These are phyloP conservation scores for Rhynchomys soricoides DNA, from an alignment of 2,113 vertebrate species.

Conservation along the genomic window DNA sequence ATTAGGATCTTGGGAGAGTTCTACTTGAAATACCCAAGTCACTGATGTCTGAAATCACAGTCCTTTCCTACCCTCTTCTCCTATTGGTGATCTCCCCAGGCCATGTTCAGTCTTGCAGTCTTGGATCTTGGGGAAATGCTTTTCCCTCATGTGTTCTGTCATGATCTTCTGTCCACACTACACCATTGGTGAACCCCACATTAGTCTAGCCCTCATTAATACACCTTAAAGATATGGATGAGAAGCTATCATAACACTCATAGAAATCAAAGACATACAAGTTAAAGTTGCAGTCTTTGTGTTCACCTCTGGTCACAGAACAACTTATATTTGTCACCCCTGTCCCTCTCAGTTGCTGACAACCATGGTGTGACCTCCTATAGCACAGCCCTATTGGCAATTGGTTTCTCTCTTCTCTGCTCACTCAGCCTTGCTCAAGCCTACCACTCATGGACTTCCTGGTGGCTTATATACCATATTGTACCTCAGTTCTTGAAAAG, in stretches of 20 bases:
- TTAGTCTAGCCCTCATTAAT: background rate
- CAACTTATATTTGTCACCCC: background rate
- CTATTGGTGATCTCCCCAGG: background rate
- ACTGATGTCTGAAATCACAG: background rate
- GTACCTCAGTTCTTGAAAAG: background rate
- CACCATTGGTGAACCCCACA: background rate
- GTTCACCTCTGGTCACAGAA: background rate
- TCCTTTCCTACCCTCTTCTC: background rate
- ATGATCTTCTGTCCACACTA: background rate
- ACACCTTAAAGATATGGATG: background rate
- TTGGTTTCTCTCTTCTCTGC: background rate
- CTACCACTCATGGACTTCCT: background rate
- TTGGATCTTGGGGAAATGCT: background rate
- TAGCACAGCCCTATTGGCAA: background rate
- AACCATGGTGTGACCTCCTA: background rate
- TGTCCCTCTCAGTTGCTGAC: background rate
- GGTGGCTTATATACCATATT: background rate
- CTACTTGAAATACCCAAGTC: background rate
- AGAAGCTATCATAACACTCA: background rate
- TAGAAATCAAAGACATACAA: background rate
- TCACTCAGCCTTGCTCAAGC: background rate
- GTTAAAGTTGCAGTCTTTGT: background rate
- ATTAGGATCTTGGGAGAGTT: background rate
- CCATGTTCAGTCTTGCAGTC: background rate
- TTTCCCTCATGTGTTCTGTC: background rate